Conservation (phyloP, 2,797 vertebrate species). For the Hoplostethus atlanticus region DNA sequence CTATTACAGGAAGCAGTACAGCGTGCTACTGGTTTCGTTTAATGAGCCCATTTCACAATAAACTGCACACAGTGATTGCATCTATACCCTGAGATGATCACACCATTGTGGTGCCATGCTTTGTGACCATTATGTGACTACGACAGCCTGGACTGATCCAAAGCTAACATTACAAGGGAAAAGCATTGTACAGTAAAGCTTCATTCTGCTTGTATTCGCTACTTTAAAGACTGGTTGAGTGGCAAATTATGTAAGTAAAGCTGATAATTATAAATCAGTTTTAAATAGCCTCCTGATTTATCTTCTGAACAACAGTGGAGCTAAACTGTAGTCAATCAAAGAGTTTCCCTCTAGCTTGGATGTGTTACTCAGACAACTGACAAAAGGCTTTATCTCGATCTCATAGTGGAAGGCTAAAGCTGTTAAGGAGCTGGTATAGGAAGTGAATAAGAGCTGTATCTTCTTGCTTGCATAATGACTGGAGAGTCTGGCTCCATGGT, state of each 20-base stretch:
- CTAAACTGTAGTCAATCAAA: no score
- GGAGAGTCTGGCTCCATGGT: no score
- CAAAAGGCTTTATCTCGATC: constrained; percentile 37
- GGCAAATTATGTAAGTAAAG: no score
- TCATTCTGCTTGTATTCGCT: background rate
- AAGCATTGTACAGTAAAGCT: background rate
- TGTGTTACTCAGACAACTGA: constrained; percentile 26
- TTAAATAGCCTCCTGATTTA: no score
- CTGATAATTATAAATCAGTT: no score
- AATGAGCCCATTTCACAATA: background rate
- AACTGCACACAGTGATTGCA: constrained; percentile 7
- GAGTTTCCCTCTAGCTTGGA: background rate
- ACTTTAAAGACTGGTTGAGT: no score
- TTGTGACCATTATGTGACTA: background rate
- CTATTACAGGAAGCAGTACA: background rate
- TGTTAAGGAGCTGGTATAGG: constrained; percentile 11
- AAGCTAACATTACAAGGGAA: background rate
- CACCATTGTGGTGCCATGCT: background rate
- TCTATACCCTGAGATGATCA: background rate
- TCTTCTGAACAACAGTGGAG: no score
- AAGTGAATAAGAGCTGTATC: background rate
- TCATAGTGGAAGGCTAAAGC: constrained; percentile 21
- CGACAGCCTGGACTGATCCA: background rate
- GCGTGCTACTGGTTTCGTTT: background rate
- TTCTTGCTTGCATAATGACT: background rate